Evolutionary conservation across 2,888 invertebrate species (phyloP).

Genomic region (Trilocha varians): DNA sequence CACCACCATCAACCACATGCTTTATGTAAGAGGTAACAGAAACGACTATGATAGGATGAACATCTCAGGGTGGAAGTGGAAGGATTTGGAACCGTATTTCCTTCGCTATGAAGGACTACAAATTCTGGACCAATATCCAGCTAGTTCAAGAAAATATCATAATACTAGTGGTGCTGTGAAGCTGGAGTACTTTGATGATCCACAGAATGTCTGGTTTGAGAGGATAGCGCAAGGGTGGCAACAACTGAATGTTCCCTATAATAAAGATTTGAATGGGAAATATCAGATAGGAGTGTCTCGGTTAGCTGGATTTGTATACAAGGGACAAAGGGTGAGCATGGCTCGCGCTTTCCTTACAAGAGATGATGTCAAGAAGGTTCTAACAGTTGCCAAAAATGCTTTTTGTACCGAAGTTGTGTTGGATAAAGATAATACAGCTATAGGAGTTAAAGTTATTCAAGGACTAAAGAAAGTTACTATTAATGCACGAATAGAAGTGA

Average conservation of each 20-base stretch:
- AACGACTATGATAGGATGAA: conserved; percentile 32
- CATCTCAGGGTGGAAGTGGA: conserved; percentile 41
- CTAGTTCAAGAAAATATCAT: conserved; percentile 34
- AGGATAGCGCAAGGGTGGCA: conserved; percentile 26
- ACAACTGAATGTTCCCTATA: conserved; percentile 30
- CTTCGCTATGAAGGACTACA: conserved; percentile 40
- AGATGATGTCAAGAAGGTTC: conserved; percentile 20
- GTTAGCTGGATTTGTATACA: conserved; percentile 31
- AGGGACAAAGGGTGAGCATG: conserved; percentile 38
- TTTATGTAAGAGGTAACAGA: conserved; percentile 43
- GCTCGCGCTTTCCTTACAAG: conserved; percentile 36
- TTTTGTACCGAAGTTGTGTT: conserved; percentile 37
- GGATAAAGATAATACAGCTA: conserved; percentile 23
- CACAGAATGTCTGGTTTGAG: conserved; percentile 37
- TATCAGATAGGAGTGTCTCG: conserved; percentile 42
- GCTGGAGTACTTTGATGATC: conserved; percentile 29
- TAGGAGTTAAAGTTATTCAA: conserved; percentile 30
- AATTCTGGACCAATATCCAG: conserved; percentile 25
- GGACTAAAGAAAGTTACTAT: conserved; percentile 10
- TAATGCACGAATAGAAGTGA: conserved; percentile 37
- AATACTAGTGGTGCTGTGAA: conserved; percentile 37
- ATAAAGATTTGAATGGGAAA: conserved; percentile 37
- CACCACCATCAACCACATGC: conserved; percentile 48
- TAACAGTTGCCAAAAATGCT: conserved; percentile 34
- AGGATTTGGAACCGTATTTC: conserved; percentile 41